Base-by-base conservation (phyloP, 1,140 invertebrate species). In the Lasioglossum baleicum region DNA sequence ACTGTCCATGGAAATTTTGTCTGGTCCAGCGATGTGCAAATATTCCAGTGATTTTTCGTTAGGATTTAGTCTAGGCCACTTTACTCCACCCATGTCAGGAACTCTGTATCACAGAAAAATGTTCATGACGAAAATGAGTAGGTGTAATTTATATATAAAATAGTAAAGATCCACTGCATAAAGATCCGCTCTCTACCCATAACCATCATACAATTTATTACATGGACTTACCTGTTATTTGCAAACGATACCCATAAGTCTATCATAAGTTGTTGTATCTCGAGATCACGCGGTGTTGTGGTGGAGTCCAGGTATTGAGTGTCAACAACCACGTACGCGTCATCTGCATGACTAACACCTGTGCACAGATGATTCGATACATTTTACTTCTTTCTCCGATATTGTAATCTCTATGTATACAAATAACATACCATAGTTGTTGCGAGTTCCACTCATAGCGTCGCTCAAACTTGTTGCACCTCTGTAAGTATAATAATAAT, bases 261-360 rank as follows among this genome's bases (percentile, higher is more conserved):
- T 0, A 95, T 83, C 60, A 95, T 89, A 0, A 90, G 74, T 61
- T 93, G 89, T 48, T 93, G 92, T 93, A 95, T 95, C 42, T 91
- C 56, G 83, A 60, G 82, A 81, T 95, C 94, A 13, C 93, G 85
- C 6, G 86, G 26, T 48, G 84, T 92, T 22, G 86, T 89, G n/a
- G 82, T 90, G 40, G 89, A 76, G 80, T 92, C 83, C 56, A 91
- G 68, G 58, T 87, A 88, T 17, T 82, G 53, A 53, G 89, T 87
- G 48, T 90, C 88, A 35, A 94, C 73, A 20, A 94, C 83, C 68
- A 93, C 89, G 17, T 90, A 89, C 17, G 91, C 85, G 83, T 96
- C 95, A 83, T 96, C 95, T 7, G 90, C 95, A 83, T 96, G 95
- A 75, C 92, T 92, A 1, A 95, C 94, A 81, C 95, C 95, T 95